These are phyloP conservation scores for Galaxea fascicularis DNA, from an alignment of 92 coral and sea anemone species.

Conservation along the genomic window DNA sequence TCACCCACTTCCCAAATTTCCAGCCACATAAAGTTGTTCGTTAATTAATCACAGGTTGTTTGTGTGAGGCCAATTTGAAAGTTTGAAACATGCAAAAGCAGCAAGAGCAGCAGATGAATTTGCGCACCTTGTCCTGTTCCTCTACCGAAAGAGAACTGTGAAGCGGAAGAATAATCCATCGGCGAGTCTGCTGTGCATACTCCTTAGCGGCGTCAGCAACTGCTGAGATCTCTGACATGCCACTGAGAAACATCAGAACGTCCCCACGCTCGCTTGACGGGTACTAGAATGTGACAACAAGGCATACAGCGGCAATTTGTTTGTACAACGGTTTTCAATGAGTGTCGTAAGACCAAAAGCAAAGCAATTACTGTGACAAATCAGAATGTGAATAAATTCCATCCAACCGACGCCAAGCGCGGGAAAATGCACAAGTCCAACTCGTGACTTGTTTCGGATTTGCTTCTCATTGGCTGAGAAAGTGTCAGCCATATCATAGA, in stretches of 20 bases:
- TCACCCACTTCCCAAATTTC: too few species aligned
- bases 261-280: slow-evolving; percentile 94
- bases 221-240: slow-evolving; percentile 95
- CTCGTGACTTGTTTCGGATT: too few species aligned
- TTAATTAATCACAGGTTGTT: too few species aligned
- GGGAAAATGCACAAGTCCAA: too few species aligned
- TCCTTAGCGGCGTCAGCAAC: slow-evolving; percentile 97
- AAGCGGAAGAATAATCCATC: slow-evolving; percentile 93
- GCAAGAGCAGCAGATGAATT: not conserved
- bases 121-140: slow-evolving; percentile 96
- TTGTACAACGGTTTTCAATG: too few species aligned
- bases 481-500: too few species aligned
- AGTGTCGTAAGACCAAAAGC: too few species aligned
- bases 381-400: too few species aligned
- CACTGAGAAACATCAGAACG: slow-evolving; percentile 91
- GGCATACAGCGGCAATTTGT: not conserved
- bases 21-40: too few species aligned
- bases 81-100: not conserved
- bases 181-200: slow-evolving; percentile 96
- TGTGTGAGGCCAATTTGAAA: not conserved
- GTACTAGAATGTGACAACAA: slow-evolving; percentile 51
- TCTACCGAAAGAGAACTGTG: slow-evolving; percentile 99
- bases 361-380: too few species aligned
- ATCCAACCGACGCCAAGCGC: too few species aligned
- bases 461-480: too few species aligned